Percentiles rank a stretch among this genome's conserved stretches.
phyloP scores from a whole-genome alignment of 2,888 invertebrate species.

The Gastracanthus pulcherrimus region DNA sequence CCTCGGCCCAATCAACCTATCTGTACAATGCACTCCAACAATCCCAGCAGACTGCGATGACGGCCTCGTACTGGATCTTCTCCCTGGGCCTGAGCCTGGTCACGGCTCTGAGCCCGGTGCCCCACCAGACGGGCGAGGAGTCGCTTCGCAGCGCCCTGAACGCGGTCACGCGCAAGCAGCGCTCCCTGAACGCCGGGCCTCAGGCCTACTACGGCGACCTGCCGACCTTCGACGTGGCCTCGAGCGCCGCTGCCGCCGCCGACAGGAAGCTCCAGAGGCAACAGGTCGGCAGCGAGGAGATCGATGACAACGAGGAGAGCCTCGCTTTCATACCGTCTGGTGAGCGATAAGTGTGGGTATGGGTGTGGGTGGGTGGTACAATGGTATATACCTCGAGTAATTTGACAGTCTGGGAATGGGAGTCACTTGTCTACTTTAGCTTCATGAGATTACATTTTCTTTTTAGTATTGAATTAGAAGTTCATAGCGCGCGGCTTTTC shows the following conservation, averaged over 20 bases:
- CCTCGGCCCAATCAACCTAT: too few species aligned
- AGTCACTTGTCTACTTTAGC: too few species aligned
- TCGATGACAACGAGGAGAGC: conserved; percentile 59
- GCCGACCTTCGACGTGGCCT: conserved; percentile 67
- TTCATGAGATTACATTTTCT: too few species aligned
- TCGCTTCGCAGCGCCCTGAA: conserved; percentile 77
- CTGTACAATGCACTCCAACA: too few species aligned
- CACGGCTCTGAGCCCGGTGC: conserved; percentile 60
- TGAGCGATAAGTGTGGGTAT: not conserved
- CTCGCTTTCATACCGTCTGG: conserved; percentile 53
- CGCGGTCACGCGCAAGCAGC: conserved; percentile 77
- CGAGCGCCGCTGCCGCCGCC: conserved; percentile 66
- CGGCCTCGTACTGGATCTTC: not conserved
- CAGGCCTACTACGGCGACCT: conserved; percentile 70
- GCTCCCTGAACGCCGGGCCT: conserved; percentile 67
- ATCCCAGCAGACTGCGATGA: conserved; percentile 30
- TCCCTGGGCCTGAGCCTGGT: conserved; percentile 57
- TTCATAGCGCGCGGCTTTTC: too few species aligned
- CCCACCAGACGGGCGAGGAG: conserved; percentile 71
- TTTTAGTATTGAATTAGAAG: too few species aligned
- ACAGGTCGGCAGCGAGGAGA: conserved; percentile 59
- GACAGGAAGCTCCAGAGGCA: conserved; percentile 64
- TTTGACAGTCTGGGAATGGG: too few species aligned
- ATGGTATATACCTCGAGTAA: not conserved
- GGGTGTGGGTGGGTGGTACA: not conserved